Conservation (phyloP, 2,113 vertebrate species). For the Delphinapterus leucas region DNA sequence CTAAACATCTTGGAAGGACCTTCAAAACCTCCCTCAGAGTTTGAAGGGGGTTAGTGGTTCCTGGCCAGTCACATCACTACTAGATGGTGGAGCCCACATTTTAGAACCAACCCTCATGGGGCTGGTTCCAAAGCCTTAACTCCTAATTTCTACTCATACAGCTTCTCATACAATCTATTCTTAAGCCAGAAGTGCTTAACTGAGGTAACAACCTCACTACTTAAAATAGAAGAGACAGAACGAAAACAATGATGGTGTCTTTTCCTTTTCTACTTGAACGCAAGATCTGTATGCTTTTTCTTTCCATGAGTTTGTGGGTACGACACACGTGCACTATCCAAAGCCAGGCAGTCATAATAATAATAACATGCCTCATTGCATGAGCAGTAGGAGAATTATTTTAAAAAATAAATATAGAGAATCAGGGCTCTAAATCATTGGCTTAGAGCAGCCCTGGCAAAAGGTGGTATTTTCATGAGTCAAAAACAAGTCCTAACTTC, state of each 20-base stretch:
- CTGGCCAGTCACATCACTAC: background rate
- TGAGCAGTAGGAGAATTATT: slow-evolving; percentile 22
- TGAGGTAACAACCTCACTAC: background rate
- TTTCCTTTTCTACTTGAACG: background rate
- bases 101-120: background rate
- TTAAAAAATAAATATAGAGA: slow-evolving; percentile 36
- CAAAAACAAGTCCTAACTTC: slow-evolving; percentile 55
- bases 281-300: background rate
- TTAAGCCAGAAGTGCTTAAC: background rate
- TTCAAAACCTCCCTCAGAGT: background rate
- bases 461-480: slow-evolving; percentile 49
- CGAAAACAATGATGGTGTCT: background rate
- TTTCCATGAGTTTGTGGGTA: background rate
- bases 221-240: background rate
- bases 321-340: background rate
- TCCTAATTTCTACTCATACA: background rate
- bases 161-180: background rate
- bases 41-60: background rate
- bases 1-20: background rate
- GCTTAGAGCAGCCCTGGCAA: slow-evolving; percentile 18
- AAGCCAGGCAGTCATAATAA: background rate
- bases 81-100: background rate
- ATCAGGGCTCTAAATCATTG: slow-evolving; percentile 49
- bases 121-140: background rate
- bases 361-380: background rate